Percentiles rank a stretch among this genome's conserved stretches.
These are phyloP conservation scores for Clarias macrocephalus DNA, from an alignment of 2,113 vertebrate genomes.

Conservation along the genomic window DNA sequence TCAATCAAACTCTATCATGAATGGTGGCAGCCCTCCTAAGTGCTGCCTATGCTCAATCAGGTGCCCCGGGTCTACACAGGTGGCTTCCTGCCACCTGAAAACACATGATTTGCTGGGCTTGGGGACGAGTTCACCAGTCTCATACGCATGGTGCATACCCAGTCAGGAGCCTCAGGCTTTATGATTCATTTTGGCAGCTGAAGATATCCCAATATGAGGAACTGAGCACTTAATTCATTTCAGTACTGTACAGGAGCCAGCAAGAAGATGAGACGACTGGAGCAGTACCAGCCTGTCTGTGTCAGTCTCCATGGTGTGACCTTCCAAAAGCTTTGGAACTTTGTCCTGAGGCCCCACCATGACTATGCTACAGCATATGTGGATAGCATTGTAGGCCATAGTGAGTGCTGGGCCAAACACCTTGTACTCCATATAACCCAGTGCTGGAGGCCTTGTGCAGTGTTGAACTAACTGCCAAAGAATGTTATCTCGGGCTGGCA, in stretches of 20 bases:
- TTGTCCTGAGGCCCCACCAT: neutral
- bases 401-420: conserved; percentile 12
- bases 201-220: neutral
- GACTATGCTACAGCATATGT: neutral
- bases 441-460: conserved; percentile 5
- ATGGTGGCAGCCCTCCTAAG: neutral
- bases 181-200: neutral
- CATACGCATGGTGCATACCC: neutral
- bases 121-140: neutral
- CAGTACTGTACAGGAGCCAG: neutral
- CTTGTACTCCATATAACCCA: neutral
- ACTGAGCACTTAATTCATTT: neutral
- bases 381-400: neutral
- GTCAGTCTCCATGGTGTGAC: neutral
- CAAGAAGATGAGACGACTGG: neutral
- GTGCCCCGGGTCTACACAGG: neutral
- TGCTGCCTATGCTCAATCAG: neutral
- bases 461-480: neutral
- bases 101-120: neutral
- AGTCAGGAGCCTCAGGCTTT: neutral
- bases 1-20: neutral
- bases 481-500: conserved; percentile 7
- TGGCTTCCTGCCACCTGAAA: neutral
- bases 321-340: neutral
- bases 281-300: neutral